phyloP scores from a whole-genome alignment of 2,113 vertebrate genomes.

The Corythornis vintsioides region DNA sequence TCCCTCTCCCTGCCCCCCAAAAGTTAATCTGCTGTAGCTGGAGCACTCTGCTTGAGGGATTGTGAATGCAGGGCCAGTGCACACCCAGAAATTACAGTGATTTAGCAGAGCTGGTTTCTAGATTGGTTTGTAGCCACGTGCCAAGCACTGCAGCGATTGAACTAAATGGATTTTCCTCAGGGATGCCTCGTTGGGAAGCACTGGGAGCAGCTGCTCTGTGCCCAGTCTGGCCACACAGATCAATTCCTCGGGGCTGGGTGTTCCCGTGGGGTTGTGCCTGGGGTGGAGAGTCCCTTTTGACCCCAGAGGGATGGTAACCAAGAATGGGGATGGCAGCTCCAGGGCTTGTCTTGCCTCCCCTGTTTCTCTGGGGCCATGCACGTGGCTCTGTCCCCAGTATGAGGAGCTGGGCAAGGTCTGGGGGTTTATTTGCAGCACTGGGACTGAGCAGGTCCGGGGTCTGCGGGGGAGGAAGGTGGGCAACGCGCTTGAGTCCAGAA shows the following conservation, averaged over 20 bases:
- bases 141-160: neutral
- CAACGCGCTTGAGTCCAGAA: neutral
- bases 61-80: neutral
- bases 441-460: rapidly evolving
- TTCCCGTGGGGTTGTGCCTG: rapidly evolving
- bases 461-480: neutral
- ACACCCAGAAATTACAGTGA: neutral
- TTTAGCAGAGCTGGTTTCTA: neutral
- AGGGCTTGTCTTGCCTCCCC: neutral
- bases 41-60: neutral
- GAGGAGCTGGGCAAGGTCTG: neutral
- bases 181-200: neutral
- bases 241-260: rapidly evolving
- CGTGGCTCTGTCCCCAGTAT: rapidly evolving
- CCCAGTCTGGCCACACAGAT: rapidly evolving
- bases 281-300: neutral
- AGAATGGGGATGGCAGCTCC: neutral
- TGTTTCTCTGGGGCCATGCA: rapidly evolving
- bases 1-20: too few species aligned
- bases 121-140: neutral
- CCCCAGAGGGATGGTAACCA: neutral
- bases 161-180: neutral
- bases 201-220: neutral
- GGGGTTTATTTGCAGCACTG: rapidly evolving
- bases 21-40: neutral